Evolutionary conservation across 2,113 vertebrate species (phyloP), one percentile per base, ranked within the genome.

Genomic region (Haliaeetus leucogaster): DNA sequence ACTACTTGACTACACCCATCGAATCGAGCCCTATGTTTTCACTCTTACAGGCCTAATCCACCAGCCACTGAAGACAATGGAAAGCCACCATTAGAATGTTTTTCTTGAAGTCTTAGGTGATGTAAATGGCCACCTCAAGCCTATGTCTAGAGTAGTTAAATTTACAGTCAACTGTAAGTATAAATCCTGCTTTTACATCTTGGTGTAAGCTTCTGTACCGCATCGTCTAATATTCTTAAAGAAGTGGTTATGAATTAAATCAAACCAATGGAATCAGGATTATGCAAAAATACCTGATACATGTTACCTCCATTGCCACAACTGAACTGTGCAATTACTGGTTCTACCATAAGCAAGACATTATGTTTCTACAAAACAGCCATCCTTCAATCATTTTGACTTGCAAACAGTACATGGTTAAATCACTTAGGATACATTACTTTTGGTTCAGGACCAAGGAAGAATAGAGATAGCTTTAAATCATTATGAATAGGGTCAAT

Each of bases 101-200:
- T 76, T 70, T n/a, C 48, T 9, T 81, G 52, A 73, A 72, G 62
- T 15, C 53, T 52, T 26, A 42, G 67, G 34, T 77, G 71, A 36
- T 52, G 42, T 4, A 16, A 86, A 67, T 40, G 32, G 38, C n/a
- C 66, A 79, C 27, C 56, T 42, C 42, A 36, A 81, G 42, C 30
- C 72, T 70, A 0, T 30, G 61, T 81, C 83, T 65, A 9, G 36
- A 62, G 30, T 9, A 11, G 50, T 43, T 63, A 63, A 83, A 84
- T 59, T 86, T 81, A 76, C 16, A 66, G 38, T n/a, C 67, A 80
- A 15, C 59, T 76, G 11, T 25, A 55, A 94, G 65, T 87, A 76
- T 67, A 91, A 96, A 84, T 79, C 56, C 47, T 93, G 52, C 13
- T 43, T 81, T 89, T 63, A 82, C 61, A 71, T 89, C 36, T 52